Percentiles rank a stretch among this genome's conserved stretches.
Conservation (phyloP, 2,888 invertebrate species). For the Parasteatoda lunata region DNA sequence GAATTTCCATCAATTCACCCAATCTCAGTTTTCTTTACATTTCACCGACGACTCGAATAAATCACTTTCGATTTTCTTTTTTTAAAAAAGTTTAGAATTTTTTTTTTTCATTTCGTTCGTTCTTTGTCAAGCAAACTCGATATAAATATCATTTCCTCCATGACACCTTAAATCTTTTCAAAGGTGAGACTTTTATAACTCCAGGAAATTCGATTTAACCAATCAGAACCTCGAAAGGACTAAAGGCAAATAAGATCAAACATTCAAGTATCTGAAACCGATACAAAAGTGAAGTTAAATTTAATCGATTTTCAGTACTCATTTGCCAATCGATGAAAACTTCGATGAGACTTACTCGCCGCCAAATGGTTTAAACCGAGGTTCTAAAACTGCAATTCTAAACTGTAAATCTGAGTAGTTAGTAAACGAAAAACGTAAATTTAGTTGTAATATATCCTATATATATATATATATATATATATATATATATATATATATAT, state of each 20-base stretch:
- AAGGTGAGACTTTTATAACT: conserved; percentile 1
- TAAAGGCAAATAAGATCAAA: not conserved
- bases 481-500: no score
- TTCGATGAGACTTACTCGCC: no score
- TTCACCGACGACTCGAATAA: not conserved
- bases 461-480: no score
- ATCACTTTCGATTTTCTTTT: not conserved
- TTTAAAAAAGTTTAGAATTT: not conserved
- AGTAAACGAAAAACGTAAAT: no score
- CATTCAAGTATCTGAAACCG: not conserved
- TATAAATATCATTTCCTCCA: not conserved
- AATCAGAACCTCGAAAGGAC: not conserved
- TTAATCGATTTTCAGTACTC: not conserved
- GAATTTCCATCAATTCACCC: not conserved
- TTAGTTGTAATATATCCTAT: no score
- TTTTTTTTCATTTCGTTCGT: not conserved
- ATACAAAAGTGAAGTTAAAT: not conserved
- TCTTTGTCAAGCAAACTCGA: not conserved
- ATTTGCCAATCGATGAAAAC: no score
- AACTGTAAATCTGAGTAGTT: no score
- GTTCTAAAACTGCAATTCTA: no score
- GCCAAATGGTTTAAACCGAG: no score
- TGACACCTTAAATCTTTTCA: not conserved
- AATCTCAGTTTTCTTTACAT: not conserved
- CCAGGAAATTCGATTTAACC: not conserved